Base-by-base conservation (phyloP, 2,113 vertebrate species). In the Brachypodius melanocephalos region DNA sequence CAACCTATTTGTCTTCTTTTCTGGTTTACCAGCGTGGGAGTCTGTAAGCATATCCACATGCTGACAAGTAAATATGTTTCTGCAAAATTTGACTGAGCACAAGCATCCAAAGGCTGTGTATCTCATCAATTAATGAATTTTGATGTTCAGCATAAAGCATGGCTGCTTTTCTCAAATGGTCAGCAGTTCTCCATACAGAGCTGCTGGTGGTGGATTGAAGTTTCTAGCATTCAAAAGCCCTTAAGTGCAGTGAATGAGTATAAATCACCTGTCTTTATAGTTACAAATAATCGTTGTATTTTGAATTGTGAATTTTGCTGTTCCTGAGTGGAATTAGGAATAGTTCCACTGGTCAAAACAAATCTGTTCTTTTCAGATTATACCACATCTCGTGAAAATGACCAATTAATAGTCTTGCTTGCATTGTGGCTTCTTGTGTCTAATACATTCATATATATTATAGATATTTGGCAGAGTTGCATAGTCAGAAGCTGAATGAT, bases 221-320 rank as follows among this genome's bases (percentile, higher is more conserved):
- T 34, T 78, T 90, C 49, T 61, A 4, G 18, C 16, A 4, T n/a
- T 81, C 24, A 67, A 46, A 78, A 78, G 3, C 34, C 28, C 12
- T 65, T 72, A 67, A 77, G 5, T 49, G 8, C 25, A 76, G 14
- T n/a, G 54, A 69, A 42, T 42, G 18, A 71, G 4, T 42, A 18
- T 17, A 84, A 73, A 69, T 49, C 22, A 6, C 18, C 31, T 6
- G 1, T 68, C 54, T 85, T 84, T 52, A 20, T 5, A 29, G 45
- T 51, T 54, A 31, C 13, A 38, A 62, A 63, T 15, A 15, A 49
- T 78, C 0, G 0, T 7, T 38, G 48, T n/a, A n/a, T n/a, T n/a
- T n/a, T n/a, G n/a, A n/a, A n/a, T n/a, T n/a, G n/a, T n/a, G n/a
- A 61, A 34, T 85, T 63, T 66, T 79, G 38, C 14, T 61, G 2